Conservation (phyloP, 2,113 vertebrate species). For the Origma solitaria region DNA sequence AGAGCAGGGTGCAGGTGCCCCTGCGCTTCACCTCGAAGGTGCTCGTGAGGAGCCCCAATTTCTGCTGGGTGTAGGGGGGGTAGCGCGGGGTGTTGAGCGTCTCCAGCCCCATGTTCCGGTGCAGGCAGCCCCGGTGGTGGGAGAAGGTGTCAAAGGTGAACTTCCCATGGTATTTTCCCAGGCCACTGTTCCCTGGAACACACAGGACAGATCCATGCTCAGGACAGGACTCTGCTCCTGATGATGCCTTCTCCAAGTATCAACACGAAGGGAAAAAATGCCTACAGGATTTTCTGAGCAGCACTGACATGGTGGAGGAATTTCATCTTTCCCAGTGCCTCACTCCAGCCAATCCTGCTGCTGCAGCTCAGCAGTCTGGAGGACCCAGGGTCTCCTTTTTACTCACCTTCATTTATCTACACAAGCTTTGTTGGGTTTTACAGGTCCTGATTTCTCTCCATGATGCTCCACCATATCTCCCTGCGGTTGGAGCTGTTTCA, state of each 20-base stretch:
- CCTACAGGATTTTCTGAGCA: not conserved
- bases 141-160: slow-evolving; percentile 88
- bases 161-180: slow-evolving; percentile 85
- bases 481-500: rapidly evolving
- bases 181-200: slow-evolving; percentile 79
- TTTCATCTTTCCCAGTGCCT: not conserved
- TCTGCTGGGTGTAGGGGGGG: slow-evolving; percentile 77
- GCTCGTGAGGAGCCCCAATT: slow-evolving; percentile 71
- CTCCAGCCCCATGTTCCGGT: slow-evolving; percentile 79
- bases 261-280: not conserved
- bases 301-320: not conserved
- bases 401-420: not conserved
- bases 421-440: not conserved
- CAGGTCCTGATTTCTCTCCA: not conserved
- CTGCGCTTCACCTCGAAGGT: slow-evolving; percentile 36
- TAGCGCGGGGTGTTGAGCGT: slow-evolving; percentile 79
- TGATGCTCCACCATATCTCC: rapidly evolving
- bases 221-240: rapidly evolving
- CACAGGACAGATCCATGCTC: not conserved
- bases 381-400: not conserved
- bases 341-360: not conserved
- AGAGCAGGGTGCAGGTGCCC: slow-evolving; percentile 65
- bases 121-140: slow-evolving; percentile 77
- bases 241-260: not conserved
- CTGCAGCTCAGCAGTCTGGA: not conserved